phyloP scores from a whole-genome alignment of 2,888 invertebrate genomes.

The Agrochola lychnidis region DNA sequence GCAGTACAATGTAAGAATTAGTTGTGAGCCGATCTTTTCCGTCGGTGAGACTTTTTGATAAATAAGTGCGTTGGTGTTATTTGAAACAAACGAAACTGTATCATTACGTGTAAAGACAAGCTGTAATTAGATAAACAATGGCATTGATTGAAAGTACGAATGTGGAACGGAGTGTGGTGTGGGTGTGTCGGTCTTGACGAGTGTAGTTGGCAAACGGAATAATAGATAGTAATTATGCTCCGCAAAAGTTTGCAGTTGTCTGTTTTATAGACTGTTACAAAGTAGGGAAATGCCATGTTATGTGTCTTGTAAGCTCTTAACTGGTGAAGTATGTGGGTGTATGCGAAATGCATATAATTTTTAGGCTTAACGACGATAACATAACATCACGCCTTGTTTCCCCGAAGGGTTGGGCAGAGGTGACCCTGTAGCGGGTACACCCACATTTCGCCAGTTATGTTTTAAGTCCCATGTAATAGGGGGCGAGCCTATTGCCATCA shows the following conservation, averaged over 20 bases:
- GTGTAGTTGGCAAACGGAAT: slow-evolving; percentile 62
- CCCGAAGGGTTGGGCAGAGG: too few species aligned
- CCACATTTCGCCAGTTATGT: too few species aligned
- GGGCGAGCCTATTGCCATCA: too few species aligned
- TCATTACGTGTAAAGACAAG: slow-evolving; percentile 75
- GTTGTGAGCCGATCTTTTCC: slow-evolving; percentile 59
- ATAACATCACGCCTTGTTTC: too few species aligned
- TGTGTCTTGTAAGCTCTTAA: slow-evolving; percentile 40
- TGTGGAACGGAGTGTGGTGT: slow-evolving; percentile 77
- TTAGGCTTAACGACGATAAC: slow-evolving; percentile 35
- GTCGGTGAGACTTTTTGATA: slow-evolving; percentile 72
- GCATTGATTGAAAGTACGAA: slow-evolving; percentile 79
- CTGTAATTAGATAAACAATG: slow-evolving; percentile 84
- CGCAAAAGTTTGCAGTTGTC: slow-evolving; percentile 54
- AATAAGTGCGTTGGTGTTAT: slow-evolving; percentile 75
- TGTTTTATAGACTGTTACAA: slow-evolving; percentile 57
- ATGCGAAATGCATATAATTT: slow-evolving; percentile 46
- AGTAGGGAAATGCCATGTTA: slow-evolving; percentile 50
- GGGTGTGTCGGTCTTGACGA: slow-evolving; percentile 65
- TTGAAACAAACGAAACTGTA: slow-evolving; percentile 73
- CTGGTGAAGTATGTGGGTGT: slow-evolving; percentile 40
- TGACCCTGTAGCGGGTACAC: too few species aligned
- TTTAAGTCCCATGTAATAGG: too few species aligned
- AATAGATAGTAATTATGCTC: slow-evolving; percentile 61
- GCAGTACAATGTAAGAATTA: slow-evolving; percentile 67